Evolutionary conservation across 2,888 invertebrate genomes (phyloP).

Genomic region (Drosophila setosimentum): DNA sequence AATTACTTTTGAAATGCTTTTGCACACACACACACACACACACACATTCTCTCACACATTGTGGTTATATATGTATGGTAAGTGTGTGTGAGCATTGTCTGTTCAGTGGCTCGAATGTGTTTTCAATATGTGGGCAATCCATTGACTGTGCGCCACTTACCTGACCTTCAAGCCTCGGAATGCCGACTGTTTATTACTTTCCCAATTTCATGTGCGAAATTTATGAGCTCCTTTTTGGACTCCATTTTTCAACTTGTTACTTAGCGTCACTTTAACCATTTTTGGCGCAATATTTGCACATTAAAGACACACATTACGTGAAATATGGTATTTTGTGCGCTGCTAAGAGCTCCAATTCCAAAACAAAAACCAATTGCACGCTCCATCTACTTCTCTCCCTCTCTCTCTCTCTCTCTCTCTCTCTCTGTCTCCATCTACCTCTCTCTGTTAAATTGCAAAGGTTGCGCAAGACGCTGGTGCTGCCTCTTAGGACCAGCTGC

Average conservation of each 20-base stretch:
- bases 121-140: constrained; percentile 24
- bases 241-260: constrained; percentile 78
- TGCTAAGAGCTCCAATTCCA: constrained; percentile 23
- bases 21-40: constrained; percentile 21
- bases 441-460: neutral
- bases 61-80: constrained; percentile 6
- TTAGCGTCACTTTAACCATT: constrained; percentile 71
- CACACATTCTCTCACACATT: constrained; percentile 9
- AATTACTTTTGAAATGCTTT: constrained; percentile 76
- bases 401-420: neutral
- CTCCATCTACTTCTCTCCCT: neutral
- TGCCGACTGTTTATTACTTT: constrained; percentile 65
- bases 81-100: constrained; percentile 10
- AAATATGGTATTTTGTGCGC: constrained; percentile 51
- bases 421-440: neutral
- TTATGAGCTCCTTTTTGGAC: constrained; percentile 66
- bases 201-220: constrained; percentile 61
- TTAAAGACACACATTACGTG: constrained; percentile 30
- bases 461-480: constrained; percentile 11
- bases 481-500: constrained; percentile 51
- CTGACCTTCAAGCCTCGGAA: constrained; percentile 34
- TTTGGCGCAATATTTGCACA: constrained; percentile 52
- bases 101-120: constrained; percentile 28
- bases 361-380: constrained; percentile 47
- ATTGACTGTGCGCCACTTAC: constrained; percentile 30